These are phyloP conservation scores for Agelastica alni DNA, from an alignment of 2,888 invertebrate genomes.

Conservation along the genomic window DNA sequence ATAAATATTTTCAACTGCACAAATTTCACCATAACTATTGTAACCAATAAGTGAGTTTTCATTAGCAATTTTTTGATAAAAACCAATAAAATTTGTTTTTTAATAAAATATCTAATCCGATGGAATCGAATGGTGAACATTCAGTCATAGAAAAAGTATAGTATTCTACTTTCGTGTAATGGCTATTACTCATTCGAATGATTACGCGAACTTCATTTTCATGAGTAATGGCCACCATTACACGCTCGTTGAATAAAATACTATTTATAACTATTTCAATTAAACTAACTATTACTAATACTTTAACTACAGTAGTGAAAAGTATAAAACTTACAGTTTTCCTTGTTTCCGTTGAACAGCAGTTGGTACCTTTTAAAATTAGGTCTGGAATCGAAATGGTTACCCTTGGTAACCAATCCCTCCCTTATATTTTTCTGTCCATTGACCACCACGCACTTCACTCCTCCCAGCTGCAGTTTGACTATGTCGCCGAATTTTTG, in stretches of 20 bases:
- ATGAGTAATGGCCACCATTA: no score
- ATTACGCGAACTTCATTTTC: no score
- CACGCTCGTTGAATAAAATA: not conserved
- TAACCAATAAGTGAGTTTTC: no score
- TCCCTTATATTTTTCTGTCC: conserved; percentile 64
- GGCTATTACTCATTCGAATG: no score
- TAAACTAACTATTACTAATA: not conserved
- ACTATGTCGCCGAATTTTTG: conserved; percentile 61
- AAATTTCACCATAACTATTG: no score
- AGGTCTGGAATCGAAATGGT: conserved; percentile 68
- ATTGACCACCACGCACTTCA: conserved; percentile 63
- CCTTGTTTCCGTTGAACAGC: conserved; percentile 67
- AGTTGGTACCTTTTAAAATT: conserved; percentile 66
- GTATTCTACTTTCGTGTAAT: no score
- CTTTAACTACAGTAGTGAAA: not conserved
- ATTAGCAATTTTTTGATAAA: no score
- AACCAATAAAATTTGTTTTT: no score
- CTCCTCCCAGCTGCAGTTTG: conserved; percentile 61
- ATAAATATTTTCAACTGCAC: no score
- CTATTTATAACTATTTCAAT: not conserved
- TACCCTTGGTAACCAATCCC: conserved; percentile 62
- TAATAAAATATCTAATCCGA: no score
- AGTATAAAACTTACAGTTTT: conserved; percentile 65
- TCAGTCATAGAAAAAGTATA: no score
- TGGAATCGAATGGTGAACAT: no score